phyloP scores from a whole-genome alignment of 1,140 invertebrate genomes.

The Argopecten irradians region DNA sequence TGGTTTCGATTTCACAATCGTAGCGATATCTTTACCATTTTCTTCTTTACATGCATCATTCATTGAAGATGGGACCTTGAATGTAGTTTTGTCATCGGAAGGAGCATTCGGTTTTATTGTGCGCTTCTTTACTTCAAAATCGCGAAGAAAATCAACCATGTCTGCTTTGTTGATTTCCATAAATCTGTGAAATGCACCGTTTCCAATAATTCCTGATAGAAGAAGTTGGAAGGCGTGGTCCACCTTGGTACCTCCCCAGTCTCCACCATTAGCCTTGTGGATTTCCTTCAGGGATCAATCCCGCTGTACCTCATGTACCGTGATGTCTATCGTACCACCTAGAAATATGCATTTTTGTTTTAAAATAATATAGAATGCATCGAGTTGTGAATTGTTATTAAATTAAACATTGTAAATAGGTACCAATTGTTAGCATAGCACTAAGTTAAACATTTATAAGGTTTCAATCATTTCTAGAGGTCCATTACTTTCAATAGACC shows the following conservation, averaged over 20 bases:
- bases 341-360: too few species aligned
- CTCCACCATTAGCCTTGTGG: slow-evolving; percentile 80
- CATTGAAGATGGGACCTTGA: slow-evolving; percentile 41
- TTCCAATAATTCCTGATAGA: slow-evolving; percentile 17
- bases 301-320: slow-evolving; percentile 80
- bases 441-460: too few species aligned
- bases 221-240: slow-evolving; percentile 33
- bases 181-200: slow-evolving; percentile 24
- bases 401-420: too few species aligned
- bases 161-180: slow-evolving; percentile 36
- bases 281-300: slow-evolving; percentile 79
- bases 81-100: slow-evolving; percentile 27
- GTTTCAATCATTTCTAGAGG: too few species aligned
- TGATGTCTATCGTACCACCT: slow-evolving; percentile 82
- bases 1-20: slow-evolving; percentile 23
- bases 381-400: too few species aligned
- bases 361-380: too few species aligned
- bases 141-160: slow-evolving; percentile 39
- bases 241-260: slow-evolving; percentile 77
- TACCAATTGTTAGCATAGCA: too few species aligned
- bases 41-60: slow-evolving; percentile 25
- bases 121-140: slow-evolving; percentile 56
- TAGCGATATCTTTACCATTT: neutral
- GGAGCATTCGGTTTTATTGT: slow-evolving; percentile 24
- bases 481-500: too few species aligned